Evolutionary conservation across 2,797 vertebrate species (phyloP).

Genomic region (Cynodonichthys magdalenae): DNA sequence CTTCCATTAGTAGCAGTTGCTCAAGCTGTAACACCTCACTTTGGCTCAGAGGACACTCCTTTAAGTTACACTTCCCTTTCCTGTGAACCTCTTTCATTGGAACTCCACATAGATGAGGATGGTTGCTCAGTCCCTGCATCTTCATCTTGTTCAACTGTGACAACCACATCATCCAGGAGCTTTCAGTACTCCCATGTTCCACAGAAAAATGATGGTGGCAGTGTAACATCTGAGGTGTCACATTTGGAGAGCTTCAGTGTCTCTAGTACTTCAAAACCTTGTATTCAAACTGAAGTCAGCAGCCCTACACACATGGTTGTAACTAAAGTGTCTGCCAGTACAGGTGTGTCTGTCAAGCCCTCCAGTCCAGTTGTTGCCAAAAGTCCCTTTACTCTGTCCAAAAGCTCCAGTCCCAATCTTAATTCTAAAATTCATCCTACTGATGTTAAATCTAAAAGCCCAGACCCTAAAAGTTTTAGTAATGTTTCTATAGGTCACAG

Average conservation of each 20-base stretch:
- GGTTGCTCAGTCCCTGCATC: conserved; percentile 26
- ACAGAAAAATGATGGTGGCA: conserved; percentile 37
- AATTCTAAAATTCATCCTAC: conserved; percentile 41
- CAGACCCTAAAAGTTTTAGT: conserved; percentile 34
- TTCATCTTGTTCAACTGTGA: conserved; percentile 26
- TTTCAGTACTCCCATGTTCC: conserved; percentile 45
- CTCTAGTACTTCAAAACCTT: conserved; percentile 35
- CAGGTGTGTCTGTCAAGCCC: conserved; percentile 16
- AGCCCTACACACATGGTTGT: conserved; percentile 17
- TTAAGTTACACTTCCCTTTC: conserved; percentile 37
- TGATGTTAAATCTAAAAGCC: conserved; percentile 39
- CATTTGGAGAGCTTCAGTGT: conserved; percentile 42
- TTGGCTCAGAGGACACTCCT: conserved; percentile 25
- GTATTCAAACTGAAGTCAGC: conserved; percentile 15
- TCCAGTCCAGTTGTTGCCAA: conserved; percentile 45
- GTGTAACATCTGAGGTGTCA: conserved; percentile 46
- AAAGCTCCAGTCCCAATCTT: conserved; percentile 39
- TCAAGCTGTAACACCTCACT: conserved; percentile 28
- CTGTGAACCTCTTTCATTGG: conserved; percentile 49
- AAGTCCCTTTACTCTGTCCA: conserved; percentile 36
- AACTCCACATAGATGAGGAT: conserved; percentile 78
- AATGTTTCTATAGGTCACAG: conserved; percentile 11
- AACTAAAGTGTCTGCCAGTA: conserved; percentile 28
- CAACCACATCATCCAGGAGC: conserved; percentile 39
- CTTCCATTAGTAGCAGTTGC: conserved; percentile 15